Evolutionary conservation across 2,888 invertebrate genomes (phyloP), one percentile per base, ranked within the genome.

Genomic region (Trissolcus japonicus): DNA sequence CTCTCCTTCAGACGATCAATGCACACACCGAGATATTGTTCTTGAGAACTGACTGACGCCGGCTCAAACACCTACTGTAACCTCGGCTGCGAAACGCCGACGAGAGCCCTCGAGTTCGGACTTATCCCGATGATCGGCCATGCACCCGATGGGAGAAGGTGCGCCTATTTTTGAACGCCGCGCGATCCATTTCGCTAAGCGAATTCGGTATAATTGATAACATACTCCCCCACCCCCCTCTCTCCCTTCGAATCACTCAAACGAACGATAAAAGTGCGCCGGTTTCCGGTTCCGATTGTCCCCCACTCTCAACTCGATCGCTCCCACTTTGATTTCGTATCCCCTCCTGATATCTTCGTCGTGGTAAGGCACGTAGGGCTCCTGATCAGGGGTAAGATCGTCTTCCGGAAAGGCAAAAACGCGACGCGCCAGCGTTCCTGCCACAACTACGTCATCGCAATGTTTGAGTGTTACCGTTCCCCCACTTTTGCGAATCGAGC

Each of bases 401-500:
- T 80, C 82, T 83, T 80, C 80, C 82, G 82, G 77, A 72, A 77
- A 79, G 81, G 83, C 82, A 85, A 86, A 86, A 84, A 84, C 85
- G 82, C 84, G 83, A 83, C 84, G 83, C 82, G 79, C 78, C 79
- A 82, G 79, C 85, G 86, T 85, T 86, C 85, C 86, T 86, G 83
- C 85, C 86, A 82, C 80, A 82, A 85, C 87, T 87, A 87, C 87
- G 87, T 87, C 87, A 88, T 87, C 82, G 83, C 82, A 85, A 85
- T 86, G 86, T 87, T 87, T 86, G 86, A 85, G 85, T 86, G 84
- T 82, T 84, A 84, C 83, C 81, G 83, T 85, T 86, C 86, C 87
- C 88, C 87, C 86, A 85, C 87, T 81, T 81, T 66, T 14, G 57
- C 50, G 51, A 53, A 16, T 17, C 43, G 55, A 48, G 51, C 17